These are phyloP conservation scores for Rhagium mordax DNA, from an alignment of 2,888 invertebrate species.

Conservation along the genomic window DNA sequence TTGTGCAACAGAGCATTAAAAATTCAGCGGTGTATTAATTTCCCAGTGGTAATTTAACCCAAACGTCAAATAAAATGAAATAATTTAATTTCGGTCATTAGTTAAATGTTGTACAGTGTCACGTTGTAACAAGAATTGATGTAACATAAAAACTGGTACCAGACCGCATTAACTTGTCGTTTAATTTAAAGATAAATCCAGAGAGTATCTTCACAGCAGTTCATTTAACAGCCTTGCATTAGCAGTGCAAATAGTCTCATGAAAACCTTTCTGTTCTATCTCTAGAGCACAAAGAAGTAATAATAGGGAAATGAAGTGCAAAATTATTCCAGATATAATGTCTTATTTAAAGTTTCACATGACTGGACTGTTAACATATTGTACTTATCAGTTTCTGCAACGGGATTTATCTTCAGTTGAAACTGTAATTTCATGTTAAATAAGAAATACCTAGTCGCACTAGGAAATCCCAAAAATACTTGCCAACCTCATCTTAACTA, in stretches of 20 bases:
- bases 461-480: too few relatives aligned
- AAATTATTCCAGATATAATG: background rate
- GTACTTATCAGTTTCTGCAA: too few relatives aligned
- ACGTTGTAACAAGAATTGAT: conserved; percentile 16
- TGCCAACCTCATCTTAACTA: too few relatives aligned
- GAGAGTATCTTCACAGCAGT: conserved; percentile 23
- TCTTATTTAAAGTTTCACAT: background rate
- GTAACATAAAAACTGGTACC: conserved; percentile 6
- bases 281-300: background rate
- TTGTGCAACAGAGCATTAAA: background rate
- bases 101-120: conserved; percentile 8
- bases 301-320: background rate
- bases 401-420: too few relatives aligned
- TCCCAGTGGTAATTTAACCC: background rate
- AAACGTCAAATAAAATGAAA: background rate
- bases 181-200: conserved; percentile 26
- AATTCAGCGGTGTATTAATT: background rate
- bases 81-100: conserved; percentile 7
- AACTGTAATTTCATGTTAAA: too few relatives aligned
- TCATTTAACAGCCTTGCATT: conserved; percentile 29
- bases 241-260: conserved; percentile 21
- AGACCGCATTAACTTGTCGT: conserved; percentile 5
- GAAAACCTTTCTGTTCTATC: background rate
- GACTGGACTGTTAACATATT: background rate
- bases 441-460: too few relatives aligned